Evolutionary conservation across 2,888 invertebrate species (phyloP), one percentile per base, ranked within the genome.

Genomic region (Peribatodes rhomboidaria): DNA sequence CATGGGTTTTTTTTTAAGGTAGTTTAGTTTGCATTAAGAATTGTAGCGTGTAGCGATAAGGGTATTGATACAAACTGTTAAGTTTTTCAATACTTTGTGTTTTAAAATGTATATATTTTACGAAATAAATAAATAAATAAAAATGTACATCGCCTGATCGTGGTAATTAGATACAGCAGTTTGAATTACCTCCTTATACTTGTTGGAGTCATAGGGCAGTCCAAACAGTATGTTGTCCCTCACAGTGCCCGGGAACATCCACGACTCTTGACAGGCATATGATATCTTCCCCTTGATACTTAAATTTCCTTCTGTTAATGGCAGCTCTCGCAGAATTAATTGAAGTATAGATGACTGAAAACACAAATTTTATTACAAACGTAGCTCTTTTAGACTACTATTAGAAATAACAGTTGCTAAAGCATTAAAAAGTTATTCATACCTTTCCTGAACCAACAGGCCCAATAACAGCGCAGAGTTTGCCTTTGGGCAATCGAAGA

Each of bases 171-270:
- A n/a, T n/a, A 37, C 7, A n/a, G 37, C n/a, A n/a, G n/a, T 37
- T 27, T 4, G 27, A 6, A 6, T 27, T 82, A 92, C 93, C 81
- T 95, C 94, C 65, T 94, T 90, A 79, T 97, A 97, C 75, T 95
- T 95, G 0, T 85, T 84, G n/a, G 79, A 68, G 22, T 96, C 93
- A 71, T 94, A 96, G 0, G 94, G 88, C 53, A 94, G 85, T 0
- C 98, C 98, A 84, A 98, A 98, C 0, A 96, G 78, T 69, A 98
- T 97, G 81, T 98, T 98, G 70, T 98, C 97, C 49, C 96, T 89
- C 0, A 98, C 94, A 0, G 96, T 95, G 0, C 94, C 95, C 0
- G 95, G 95, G 79, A 96, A 97, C 0, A 97, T 93, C 98, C 98
- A 98, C 0, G 98, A 95, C 77, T 98, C 97, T 83, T 98, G 98